A percentile compares a stretch with the other conserved stretches of the same genome.
Conservation (phyloP, 2,113 vertebrate genomes). For the Dromiciops gliroides region DNA sequence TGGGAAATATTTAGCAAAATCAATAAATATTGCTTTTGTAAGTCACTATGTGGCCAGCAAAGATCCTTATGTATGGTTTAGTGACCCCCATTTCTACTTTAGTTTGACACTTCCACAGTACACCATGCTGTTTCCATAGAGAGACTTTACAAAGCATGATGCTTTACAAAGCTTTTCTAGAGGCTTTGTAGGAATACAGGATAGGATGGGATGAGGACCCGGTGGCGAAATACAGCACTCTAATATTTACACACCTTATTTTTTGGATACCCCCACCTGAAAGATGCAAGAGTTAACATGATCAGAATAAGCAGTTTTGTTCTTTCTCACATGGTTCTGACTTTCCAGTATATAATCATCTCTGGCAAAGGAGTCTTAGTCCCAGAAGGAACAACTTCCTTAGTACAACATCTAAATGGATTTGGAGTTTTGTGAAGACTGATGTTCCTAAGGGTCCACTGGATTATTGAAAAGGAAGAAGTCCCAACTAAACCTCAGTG, state of each 20-base stretch:
- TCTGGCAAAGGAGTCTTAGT: background rate
- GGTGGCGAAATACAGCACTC: background rate
- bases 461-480: slow-evolving; percentile 21
- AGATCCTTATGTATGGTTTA: background rate
- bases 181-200: background rate
- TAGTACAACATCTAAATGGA: background rate
- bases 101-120: background rate
- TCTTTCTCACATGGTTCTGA: background rate
- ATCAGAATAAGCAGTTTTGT: background rate
- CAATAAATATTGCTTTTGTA: background rate
- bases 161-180: background rate
- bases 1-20: background rate
- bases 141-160: background rate
- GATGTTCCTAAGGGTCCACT: background rate
- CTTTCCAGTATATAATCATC: background rate
- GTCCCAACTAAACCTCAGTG: background rate
- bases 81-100: background rate
- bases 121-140: background rate
- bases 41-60: background rate
- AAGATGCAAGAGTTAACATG: background rate
- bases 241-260: background rate
- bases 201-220: background rate
- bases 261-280: background rate
- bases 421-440: background rate
- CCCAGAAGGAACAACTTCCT: background rate